phyloP scores from a whole-genome alignment of 2,888 invertebrate species.

The Philaethria dido region DNA sequence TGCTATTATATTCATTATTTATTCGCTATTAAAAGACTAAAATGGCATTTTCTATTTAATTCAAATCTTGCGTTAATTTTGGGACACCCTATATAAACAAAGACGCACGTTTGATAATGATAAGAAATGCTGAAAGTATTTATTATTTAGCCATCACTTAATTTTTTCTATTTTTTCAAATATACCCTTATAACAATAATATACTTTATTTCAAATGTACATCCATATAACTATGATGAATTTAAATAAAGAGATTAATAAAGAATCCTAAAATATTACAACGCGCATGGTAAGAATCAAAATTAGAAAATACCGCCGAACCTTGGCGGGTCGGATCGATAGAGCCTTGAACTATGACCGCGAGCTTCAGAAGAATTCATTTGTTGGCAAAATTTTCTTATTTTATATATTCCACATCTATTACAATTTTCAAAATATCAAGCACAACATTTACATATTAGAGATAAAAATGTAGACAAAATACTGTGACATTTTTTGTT shows the following conservation, averaged over 20 bases:
- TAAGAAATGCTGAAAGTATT: no score
- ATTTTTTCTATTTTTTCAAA: not conserved
- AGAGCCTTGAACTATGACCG: constrained; percentile 63
- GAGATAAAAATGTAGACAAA: not conserved
- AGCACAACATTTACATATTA: not conserved
- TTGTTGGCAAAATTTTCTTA: not conserved
- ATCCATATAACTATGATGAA: not conserved
- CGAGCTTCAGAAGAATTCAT: constrained; percentile 33
- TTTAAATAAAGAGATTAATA: not conserved
- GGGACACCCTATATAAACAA: no score
- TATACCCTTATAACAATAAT: no score
- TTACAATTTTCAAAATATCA: not conserved
- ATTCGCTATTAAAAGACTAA: no score
- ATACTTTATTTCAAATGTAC: no score
- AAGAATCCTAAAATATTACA: constrained; percentile 6
- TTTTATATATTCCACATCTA: not conserved
- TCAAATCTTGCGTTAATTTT: no score
- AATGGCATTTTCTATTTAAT: no score
- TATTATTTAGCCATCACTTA: no score
- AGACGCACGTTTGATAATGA: no score
- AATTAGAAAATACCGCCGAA: constrained; percentile 56
- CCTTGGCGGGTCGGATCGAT: constrained; percentile 72
- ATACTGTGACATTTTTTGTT: not conserved
- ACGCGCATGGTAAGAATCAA: constrained; percentile 3
- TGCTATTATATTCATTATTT: no score